Conservation (phyloP, 2,888 invertebrate genomes). For the Pristionchus exspectatus region DNA sequence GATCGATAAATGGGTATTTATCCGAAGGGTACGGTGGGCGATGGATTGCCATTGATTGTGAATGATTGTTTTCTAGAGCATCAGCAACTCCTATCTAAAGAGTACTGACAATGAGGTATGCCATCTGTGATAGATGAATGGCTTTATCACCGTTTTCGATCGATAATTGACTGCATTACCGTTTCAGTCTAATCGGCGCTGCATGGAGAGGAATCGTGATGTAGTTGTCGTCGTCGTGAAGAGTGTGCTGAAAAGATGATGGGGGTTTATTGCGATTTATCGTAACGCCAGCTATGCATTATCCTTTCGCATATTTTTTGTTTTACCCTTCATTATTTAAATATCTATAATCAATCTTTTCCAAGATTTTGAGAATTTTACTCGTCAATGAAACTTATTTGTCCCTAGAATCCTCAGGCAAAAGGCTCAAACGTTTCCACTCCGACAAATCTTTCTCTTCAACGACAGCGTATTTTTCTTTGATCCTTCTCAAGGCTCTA, state of each 20-base stretch:
- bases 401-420: no score
- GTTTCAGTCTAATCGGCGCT: slow-evolving; percentile 11
- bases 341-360: neutral
- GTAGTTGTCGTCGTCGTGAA: neutral
- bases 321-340: neutral
- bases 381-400: neutral
- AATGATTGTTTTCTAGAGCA: no score
- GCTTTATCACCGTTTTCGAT: neutral
- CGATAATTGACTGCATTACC: neutral
- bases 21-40: no score
- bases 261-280: neutral
- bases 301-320: no score
- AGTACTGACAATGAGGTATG: no score
- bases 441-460: neutral
- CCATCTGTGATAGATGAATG: no score
- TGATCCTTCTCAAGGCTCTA: no score
- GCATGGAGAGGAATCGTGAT: slow-evolving; percentile 6
- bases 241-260: neutral
- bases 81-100: no score
- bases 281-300: no score
- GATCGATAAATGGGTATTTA: neutral
- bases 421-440: neutral
- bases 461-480: no score
- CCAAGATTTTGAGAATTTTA: neutral
- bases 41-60: no score